Evolutionary conservation across 2,797 vertebrate species (phyloP), one percentile per base, ranked within the genome.

Genomic region (Emys orbicularis): DNA sequence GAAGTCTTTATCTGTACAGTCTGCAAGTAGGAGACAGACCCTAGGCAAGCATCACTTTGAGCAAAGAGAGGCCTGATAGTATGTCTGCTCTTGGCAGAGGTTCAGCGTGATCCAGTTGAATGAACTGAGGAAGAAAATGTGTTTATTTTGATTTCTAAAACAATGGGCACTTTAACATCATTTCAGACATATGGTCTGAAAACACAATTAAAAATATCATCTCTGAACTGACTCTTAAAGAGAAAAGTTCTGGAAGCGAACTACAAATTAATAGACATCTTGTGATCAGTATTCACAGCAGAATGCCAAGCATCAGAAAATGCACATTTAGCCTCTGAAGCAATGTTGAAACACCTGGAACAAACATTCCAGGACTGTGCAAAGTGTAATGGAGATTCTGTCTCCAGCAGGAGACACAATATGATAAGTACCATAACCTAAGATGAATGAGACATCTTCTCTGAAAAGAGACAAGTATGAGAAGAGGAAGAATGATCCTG

Each of bases 371-470:
- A 57, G 0, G 0, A 1, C 29, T 19, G 68, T 47, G 27, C 90
- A 77, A 8, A 53, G 12, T 12, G 3, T 0, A 1, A 12, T 19
- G 79, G 41, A 0, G 4, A 89, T 94, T 19, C 4, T n/a, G 7
- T 31, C 65, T 79, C 41, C 44, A 65, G 12, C 13, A 72, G 34
- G 5, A 27, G 31, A 82, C 41, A 8, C 8, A 80, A 72, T 5
- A 6, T 50, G 49, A 37, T 12, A 41, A 93, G 8, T 15, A 76
- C 4, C 23, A 72, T 19, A 37, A 1, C 31, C 27, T 83, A 92
- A 52, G 4, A 12, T 2, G 0, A 19, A 83, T 18, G 8, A 44
- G 13, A 52, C 7, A 23, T 53, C 53, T 53, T 53, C 53, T 53
- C 53, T 53, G 86, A 1, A 3, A 3, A 3, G 21, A 81, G 84